phyloP scores from a whole-genome alignment of 2,797 vertebrate genomes.

The Malurus leucopterus region DNA sequence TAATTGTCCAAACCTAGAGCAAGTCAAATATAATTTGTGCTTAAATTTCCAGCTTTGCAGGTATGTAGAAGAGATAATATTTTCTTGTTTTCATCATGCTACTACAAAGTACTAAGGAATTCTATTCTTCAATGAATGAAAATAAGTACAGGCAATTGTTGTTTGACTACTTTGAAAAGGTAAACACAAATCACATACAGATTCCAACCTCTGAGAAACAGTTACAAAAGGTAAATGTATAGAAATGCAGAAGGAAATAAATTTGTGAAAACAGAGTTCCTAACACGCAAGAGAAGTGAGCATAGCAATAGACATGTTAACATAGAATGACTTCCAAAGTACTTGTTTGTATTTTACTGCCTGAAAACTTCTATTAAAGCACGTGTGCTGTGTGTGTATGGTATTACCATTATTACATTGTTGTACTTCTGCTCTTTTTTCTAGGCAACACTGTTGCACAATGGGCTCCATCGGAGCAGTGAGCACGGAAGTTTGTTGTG shows the following conservation, averaged over 20 bases:
- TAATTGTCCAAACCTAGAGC: neutral
- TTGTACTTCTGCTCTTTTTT: neutral
- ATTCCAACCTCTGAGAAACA: neutral
- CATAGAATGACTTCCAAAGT: neutral
- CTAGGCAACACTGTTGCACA: neutral
- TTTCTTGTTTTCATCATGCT: neutral
- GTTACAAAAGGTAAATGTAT: neutral
- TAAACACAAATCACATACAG: neutral
- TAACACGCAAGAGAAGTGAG: neutral
- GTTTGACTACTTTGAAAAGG: neutral
- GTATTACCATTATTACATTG: neutral
- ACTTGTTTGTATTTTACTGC: neutral
- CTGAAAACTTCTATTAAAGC: neutral
- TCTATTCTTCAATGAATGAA: neutral
- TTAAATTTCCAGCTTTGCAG: neutral
- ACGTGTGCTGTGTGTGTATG: neutral
- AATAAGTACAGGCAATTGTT: neutral
- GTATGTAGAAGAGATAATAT: neutral
- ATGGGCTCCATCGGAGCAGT: slow-evolving; percentile 64
- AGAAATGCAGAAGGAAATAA: neutral
- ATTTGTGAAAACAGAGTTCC: neutral
- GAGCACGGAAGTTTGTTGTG: slow-evolving; percentile 63
- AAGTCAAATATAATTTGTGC: neutral
- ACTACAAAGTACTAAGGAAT: neutral
- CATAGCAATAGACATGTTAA: neutral